Percentiles rank a stretch among this genome's conserved stretches.
These are phyloP conservation scores for Acomys russatus DNA, from an alignment of 2,797 vertebrate species.

Conservation along the genomic window DNA sequence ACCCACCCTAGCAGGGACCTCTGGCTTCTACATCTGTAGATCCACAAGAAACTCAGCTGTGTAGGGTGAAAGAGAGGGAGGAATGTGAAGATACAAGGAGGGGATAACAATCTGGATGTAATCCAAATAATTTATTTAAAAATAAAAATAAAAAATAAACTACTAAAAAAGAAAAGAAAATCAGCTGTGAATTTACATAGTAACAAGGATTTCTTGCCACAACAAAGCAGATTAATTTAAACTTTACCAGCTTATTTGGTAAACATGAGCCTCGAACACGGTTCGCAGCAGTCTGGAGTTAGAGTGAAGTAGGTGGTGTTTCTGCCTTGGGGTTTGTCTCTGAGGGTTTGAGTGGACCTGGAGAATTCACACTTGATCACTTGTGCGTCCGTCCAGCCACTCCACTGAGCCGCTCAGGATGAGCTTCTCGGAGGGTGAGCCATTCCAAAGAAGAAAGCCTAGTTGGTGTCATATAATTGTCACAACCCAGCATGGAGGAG, in stretches of 20 bases:
- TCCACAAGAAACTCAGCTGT: neutral
- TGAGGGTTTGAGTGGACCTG: neutral
- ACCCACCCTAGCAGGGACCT: neutral
- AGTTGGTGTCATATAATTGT: neutral
- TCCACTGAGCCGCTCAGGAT: neutral
- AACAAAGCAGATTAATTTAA: neutral
- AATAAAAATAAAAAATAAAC: too few relatives aligned
- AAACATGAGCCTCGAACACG: neutral
- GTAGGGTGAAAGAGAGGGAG: too few relatives aligned
- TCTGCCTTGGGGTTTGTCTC: neutral
- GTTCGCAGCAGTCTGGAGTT: neutral
- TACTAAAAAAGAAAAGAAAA: neutral
- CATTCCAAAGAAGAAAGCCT: neutral
- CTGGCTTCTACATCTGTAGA: neutral
- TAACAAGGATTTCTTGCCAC: neutral
- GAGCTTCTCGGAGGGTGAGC: neutral
- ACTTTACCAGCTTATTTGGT: neutral
- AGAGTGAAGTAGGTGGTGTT: neutral
- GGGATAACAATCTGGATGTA: too few relatives aligned
- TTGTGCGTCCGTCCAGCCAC: neutral
- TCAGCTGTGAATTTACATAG: neutral
- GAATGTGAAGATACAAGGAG: too few relatives aligned
- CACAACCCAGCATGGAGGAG: neutral
- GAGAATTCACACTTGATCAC: neutral
- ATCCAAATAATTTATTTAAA: too few relatives aligned